Conservation (phyloP, 2,113 vertebrate genomes). For the Sceloporus undulatus region DNA sequence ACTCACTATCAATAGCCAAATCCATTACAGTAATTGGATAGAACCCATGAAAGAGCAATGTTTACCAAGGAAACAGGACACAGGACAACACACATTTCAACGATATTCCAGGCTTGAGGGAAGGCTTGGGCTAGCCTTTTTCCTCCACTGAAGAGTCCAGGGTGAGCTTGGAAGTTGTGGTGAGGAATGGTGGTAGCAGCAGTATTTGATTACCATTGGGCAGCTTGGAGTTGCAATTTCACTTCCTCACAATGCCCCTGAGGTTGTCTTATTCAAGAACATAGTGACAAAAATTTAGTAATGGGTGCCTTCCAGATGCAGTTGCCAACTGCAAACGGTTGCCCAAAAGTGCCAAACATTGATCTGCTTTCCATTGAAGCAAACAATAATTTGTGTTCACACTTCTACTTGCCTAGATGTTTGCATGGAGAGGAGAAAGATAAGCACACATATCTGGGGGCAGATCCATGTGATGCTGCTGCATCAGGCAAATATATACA, state of each 20-base stretch:
- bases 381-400: background rate
- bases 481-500: background rate
- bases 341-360: background rate
- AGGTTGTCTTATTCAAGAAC: background rate
- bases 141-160: too few relatives aligned
- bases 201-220: too few relatives aligned
- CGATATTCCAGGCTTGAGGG: background rate
- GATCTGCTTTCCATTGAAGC: background rate
- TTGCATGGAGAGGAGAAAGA: background rate
- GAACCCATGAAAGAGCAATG: too few relatives aligned
- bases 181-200: background rate
- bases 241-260: background rate
- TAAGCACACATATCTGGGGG: background rate
- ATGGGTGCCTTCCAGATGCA: too few relatives aligned
- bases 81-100: background rate
- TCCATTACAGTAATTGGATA: too few relatives aligned
- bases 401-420: too few relatives aligned
- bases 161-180: too few relatives aligned
- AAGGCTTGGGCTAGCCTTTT: background rate
- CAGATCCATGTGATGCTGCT: too few relatives aligned
- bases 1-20: too few relatives aligned
- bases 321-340: background rate
- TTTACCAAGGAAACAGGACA: too few relatives aligned
- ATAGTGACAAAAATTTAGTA: background rate
- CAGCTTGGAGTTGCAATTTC: background rate